phyloP scores from a whole-genome alignment of 2,888 invertebrate genomes.

The Heterodera filipjevi region DNA sequence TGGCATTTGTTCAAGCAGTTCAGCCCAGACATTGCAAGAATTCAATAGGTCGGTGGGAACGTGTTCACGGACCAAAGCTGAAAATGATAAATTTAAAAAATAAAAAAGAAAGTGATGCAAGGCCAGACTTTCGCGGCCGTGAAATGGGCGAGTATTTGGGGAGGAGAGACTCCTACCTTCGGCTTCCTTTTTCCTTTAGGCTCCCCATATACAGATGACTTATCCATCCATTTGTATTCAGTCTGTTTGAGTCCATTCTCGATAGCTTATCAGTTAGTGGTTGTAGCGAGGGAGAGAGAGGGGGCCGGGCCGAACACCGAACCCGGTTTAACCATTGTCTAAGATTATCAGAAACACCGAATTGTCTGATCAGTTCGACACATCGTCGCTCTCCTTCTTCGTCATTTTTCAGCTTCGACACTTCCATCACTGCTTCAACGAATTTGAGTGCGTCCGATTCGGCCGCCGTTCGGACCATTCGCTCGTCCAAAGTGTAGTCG shows the following conservation, averaged over 20 bases:
- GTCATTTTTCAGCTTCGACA: constrained; percentile 25
- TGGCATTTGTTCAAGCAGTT: constrained; percentile 66
- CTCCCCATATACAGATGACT: too few relatives aligned
- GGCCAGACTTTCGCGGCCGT: too few relatives aligned
- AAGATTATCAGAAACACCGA: too few relatives aligned
- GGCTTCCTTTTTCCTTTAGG: too few relatives aligned
- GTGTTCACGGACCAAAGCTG: constrained; percentile 73
- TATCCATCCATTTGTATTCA: too few relatives aligned
- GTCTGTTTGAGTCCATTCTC: too few relatives aligned
- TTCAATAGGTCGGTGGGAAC: constrained; percentile 76
- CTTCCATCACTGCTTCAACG: constrained; percentile 29
- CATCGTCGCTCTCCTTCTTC: constrained; percentile 28
- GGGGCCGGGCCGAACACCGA: too few relatives aligned
- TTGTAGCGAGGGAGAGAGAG: too few relatives aligned
- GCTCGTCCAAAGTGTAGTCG: constrained; percentile 27
- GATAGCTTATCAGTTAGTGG: too few relatives aligned
- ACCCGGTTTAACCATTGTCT: too few relatives aligned
- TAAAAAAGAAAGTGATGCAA: not conserved
- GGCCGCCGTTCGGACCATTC: constrained; percentile 12
- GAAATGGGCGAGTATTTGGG: too few relatives aligned
- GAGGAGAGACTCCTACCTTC: too few relatives aligned
- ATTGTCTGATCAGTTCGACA: constrained; percentile 37
- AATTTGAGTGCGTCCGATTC: constrained; percentile 31
- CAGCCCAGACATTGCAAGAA: constrained; percentile 64
- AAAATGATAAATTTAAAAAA: not conserved